Evolutionary conservation across 2,797 vertebrate species (phyloP), one percentile per base, ranked within the genome.

Genomic region (Galaxias olidus): DNA sequence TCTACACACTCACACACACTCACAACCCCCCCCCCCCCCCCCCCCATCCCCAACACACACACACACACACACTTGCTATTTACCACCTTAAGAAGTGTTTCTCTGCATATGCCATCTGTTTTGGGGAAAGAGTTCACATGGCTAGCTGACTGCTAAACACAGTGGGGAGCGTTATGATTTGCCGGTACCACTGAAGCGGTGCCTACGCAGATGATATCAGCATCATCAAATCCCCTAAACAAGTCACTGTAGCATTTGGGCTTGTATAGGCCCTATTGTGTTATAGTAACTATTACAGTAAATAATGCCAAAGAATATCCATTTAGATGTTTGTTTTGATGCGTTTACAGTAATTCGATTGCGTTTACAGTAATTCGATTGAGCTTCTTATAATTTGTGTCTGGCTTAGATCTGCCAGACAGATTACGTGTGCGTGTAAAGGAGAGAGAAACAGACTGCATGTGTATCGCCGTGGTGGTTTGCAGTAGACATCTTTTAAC

Each of bases 141-240:
- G 43, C 17, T 44, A 57, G 59, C 53, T 58, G 65, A 43, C 60
- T 71, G 75, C 80, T 74, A 75, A 63, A 76, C 77, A 59, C 84
- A 63, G 78, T 69, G 61, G 66, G 0, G 41, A 48, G 40, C 59
- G 49, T 50, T 61, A 20, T 1, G 17, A 61, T 50, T 42, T 46
- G 6, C 43, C 8, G 9, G 59, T 12, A 40, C 41, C 13, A 66
- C 69, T 76, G 79, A 71, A 71, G 56, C 59, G 14, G 53, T 59
- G 75, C 66, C 76, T 73, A 73, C 41, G 62, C 72, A 77, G 71
- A 79, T 61, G 4, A 71, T 84, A 73, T 74, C 71, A 69, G 71
- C 63, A 79, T 65, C 63, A 7, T 13, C 15, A 9, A 40, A 14
- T 18, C 7, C 30, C n/a, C 47, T 50, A 30, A 42, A 12, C n/a